phyloP scores from a whole-genome alignment of 1,140 invertebrate species.

The Drosophila kepulauana region DNA sequence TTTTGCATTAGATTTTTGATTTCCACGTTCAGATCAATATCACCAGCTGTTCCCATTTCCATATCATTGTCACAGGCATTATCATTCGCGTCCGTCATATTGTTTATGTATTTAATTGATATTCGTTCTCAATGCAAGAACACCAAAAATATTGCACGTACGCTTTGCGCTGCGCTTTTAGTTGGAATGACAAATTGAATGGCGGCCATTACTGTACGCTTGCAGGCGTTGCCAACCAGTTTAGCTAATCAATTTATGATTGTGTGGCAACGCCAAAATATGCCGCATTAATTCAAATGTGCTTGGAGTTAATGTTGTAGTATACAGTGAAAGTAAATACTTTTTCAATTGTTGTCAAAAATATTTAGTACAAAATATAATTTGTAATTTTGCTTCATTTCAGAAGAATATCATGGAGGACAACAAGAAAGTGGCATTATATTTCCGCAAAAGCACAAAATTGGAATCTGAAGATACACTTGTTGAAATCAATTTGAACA shows the following conservation, averaged over 20 bases:
- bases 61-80: conserved; percentile 2
- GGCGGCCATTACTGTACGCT: background rate
- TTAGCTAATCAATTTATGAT: background rate
- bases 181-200: background rate
- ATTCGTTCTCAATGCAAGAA: background rate
- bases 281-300: background rate
- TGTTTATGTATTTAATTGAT: background rate
- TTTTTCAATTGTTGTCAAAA: too few relatives aligned
- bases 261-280: background rate
- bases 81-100: conserved; percentile 5
- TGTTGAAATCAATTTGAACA: too few relatives aligned
- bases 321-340: too few relatives aligned
- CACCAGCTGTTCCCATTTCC: too few relatives aligned
- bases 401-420: too few relatives aligned
- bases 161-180: too few relatives aligned
- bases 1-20: background rate
- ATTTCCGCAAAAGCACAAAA: too few relatives aligned
- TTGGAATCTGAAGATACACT: too few relatives aligned
- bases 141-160: background rate
- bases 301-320: too few relatives aligned
- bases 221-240: background rate
- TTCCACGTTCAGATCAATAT: background rate
- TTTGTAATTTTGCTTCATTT: too few relatives aligned
- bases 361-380: too few relatives aligned
- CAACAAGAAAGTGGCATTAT: too few relatives aligned